Conservation (phyloP, 2,888 invertebrate genomes). For the Heteropelma amictum region DNA sequence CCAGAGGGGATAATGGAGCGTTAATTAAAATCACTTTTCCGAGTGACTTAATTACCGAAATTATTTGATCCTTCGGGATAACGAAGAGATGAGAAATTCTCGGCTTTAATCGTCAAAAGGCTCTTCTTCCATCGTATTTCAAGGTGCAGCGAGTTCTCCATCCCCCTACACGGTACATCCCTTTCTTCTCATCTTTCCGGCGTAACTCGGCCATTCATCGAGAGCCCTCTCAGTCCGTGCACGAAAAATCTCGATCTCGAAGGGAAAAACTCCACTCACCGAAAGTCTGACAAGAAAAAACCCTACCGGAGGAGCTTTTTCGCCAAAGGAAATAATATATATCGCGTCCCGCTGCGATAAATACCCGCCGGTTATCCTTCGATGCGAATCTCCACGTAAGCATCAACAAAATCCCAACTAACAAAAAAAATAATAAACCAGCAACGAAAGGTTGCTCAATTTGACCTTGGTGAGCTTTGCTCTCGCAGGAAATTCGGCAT, state of each 20-base stretch:
- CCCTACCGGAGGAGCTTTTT: not conserved
- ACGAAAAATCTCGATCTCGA: slow-evolving; percentile 6
- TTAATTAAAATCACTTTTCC: slow-evolving; percentile 46
- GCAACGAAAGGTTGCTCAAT: too few relatives aligned
- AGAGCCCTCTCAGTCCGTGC: slow-evolving; percentile 28
- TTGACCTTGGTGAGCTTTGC: too few relatives aligned
- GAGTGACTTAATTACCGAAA: slow-evolving; percentile 48
- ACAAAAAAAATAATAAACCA: too few relatives aligned
- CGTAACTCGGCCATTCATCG: slow-evolving; percentile 36
- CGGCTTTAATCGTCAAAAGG: slow-evolving; percentile 3
- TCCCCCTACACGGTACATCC: not conserved
- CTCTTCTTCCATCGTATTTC: not conserved
- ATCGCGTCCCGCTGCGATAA: not conserved
- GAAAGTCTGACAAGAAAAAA: slow-evolving; percentile 3
- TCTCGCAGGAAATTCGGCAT: too few relatives aligned
- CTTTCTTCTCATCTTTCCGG: not conserved
- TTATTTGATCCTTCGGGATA: slow-evolving; percentile 34
- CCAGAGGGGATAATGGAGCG: slow-evolving; percentile 39
- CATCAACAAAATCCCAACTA: too few relatives aligned
- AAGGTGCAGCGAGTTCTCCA: too few relatives aligned
- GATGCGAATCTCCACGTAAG: too few relatives aligned
- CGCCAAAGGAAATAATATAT: slow-evolving; percentile 4
- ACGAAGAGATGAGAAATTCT: slow-evolving; percentile 13
- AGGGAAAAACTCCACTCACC: slow-evolving; percentile 12
- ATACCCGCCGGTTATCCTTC: too few relatives aligned